Percentiles rank a stretch among this genome's conserved stretches.
These are phyloP conservation scores for Oryzias curvinotus DNA, from an alignment of 2,113 vertebrate species.

Conservation along the genomic window DNA sequence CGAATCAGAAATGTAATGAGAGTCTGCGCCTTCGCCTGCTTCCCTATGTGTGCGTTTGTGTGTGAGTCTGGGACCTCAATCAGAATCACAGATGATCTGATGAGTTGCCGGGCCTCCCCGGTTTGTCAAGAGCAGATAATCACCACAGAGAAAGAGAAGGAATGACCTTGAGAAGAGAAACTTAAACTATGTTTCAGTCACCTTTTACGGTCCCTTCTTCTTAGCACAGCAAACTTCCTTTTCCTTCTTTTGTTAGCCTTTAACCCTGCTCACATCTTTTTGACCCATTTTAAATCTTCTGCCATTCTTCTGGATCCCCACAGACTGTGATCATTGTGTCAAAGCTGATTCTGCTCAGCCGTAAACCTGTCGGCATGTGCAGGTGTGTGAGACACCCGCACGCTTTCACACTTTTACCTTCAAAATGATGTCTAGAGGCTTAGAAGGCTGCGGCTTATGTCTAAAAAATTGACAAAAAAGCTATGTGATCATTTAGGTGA, in stretches of 20 bases:
- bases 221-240: background rate
- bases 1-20: constrained; percentile 66
- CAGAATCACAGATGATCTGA: constrained; percentile 56
- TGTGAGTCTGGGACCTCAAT: constrained; percentile 47
- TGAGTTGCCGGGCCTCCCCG: constrained; percentile 25
- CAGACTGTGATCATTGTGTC: background rate
- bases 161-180: constrained; percentile 44
- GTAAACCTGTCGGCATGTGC: background rate
- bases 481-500: background rate
- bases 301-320: background rate
- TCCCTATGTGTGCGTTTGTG: constrained; percentile 20
- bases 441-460: no score
- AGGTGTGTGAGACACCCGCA: background rate
- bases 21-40: constrained; percentile 41
- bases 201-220: constrained; percentile 13
- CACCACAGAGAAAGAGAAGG: constrained; percentile 19
- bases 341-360: constrained; percentile 6
- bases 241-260: constrained; percentile 10
- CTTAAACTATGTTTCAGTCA: constrained; percentile 26
- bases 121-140: constrained; percentile 62
- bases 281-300: constrained; percentile 16
- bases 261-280: constrained; percentile 3
- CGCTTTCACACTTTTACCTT: no score
- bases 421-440: no score
- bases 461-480: no score